Evolutionary conservation across 1,140 invertebrate genomes (phyloP), one percentile per base, ranked within the genome.

Genomic region (Aethina tumida): DNA sequence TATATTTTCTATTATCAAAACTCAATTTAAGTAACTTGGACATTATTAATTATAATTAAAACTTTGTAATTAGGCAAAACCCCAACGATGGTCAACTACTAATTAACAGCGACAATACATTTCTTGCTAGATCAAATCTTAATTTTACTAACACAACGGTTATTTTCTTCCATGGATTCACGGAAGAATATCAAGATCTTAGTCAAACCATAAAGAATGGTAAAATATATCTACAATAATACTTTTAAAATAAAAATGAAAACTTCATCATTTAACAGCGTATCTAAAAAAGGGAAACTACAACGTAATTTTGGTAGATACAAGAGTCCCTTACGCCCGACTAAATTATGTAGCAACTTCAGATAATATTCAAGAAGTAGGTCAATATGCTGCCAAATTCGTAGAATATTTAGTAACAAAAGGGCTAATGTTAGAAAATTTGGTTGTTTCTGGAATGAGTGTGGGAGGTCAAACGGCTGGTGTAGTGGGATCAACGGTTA

Each of bases 221-320:
- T 43, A 31, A 42, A 21, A 40, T 5, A 34, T 19, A 34, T n/a
- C n/a, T n/a, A n/a, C n/a, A n/a, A n/a, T n/a, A n/a, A n/a, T n/a
- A n/a, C n/a, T n/a, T n/a, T n/a, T n/a, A n/a, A n/a, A n/a, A n/a
- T n/a, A n/a, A n/a, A n/a, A n/a, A n/a, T n/a, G n/a, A n/a, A n/a
- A n/a, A n/a, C n/a, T n/a, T n/a, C 15, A 10, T 35, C 27, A n/a
- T 19, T 49, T 50, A 45, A 16, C 51, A 69, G 67, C 60, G 0
- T 65, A 60, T 45, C 52, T 61, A 13, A 44, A 62, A 27, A 46
- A 59, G 14, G 65, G 64, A 1, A 58, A 65, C 29, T 59, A 58
- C 4, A 69, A 69, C 35, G 34, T 69, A 2, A 68, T 69, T 28
- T 52, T 67, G 43, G 58, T 68, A n/a, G 59, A 67, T 27, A 59